phyloP scores from a whole-genome alignment of 2,113 vertebrate genomes.

The Nothocercus julius region DNA sequence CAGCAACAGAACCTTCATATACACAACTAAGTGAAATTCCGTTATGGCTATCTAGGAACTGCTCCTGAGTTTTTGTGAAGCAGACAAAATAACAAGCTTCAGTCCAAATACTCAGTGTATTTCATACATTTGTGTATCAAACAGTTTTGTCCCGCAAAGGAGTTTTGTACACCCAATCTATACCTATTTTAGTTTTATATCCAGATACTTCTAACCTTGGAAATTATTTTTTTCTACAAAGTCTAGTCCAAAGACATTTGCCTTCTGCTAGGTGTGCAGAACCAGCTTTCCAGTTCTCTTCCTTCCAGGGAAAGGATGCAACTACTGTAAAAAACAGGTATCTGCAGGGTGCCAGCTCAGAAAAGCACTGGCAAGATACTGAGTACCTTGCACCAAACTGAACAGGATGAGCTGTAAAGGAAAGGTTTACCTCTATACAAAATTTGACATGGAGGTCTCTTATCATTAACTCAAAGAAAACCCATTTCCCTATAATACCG shows the following conservation, averaged over 20 bases:
- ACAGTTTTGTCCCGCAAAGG: not conserved
- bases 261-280: not conserved
- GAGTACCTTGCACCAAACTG: not conserved
- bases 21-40: slow-evolving; percentile 53
- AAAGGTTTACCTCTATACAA: not conserved
- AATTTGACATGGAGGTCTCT: not conserved
- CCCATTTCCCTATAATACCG: not conserved
- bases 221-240: not conserved
- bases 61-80: not conserved
- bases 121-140: not conserved
- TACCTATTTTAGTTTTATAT: not conserved
- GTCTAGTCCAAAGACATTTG: not conserved
- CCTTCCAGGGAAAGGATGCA: not conserved
- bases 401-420: not conserved
- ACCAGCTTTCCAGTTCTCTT: not conserved
- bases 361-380: not conserved
- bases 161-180: not conserved
- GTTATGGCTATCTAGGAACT: not conserved
- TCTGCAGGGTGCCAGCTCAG: not conserved
- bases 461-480: not conserved
- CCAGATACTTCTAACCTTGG: not conserved
- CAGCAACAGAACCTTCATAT: not conserved
- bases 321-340: not conserved
- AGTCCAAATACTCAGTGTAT: not conserved
- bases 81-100: not conserved